These are phyloP conservation scores for Mellivora capensis DNA, from an alignment of 2,113 vertebrate species.

Conservation along the genomic window DNA sequence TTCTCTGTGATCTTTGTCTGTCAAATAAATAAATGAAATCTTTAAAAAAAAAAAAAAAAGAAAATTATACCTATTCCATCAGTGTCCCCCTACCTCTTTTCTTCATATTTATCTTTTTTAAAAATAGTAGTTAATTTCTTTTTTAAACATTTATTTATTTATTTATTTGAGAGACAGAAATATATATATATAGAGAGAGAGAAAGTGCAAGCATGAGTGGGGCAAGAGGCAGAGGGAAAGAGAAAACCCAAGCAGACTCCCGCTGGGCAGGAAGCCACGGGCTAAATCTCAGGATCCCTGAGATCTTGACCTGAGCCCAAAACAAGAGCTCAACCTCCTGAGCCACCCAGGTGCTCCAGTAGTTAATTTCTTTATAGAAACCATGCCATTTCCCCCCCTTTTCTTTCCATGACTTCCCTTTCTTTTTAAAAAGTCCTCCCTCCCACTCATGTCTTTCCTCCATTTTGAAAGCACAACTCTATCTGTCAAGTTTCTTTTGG, in stretches of 20 bases:
- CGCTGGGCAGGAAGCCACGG: accelerated
- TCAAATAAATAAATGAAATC: no score
- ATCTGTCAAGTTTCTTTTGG: not conserved
- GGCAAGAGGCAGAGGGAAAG: not conserved
- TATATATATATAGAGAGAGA: not conserved
- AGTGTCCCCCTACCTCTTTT: not conserved
- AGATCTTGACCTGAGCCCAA: not conserved
- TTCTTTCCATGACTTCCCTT: not conserved
- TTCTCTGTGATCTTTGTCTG: no score
- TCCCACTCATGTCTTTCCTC: not conserved
- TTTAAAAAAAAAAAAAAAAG: no score
- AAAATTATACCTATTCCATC: not conserved
- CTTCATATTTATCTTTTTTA: not conserved
- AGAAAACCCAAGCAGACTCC: not conserved
- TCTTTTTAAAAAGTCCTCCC: not conserved
- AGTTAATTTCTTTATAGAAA: not conserved
- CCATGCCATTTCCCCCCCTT: not conserved
- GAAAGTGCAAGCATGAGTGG: not conserved
- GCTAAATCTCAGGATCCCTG: not conserved
- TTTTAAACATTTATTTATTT: not conserved
- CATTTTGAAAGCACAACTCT: not conserved
- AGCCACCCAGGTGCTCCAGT: not conserved
- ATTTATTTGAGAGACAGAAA: not conserved
- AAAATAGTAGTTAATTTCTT: no score
- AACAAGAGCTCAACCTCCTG: not conserved